Evolutionary conservation across 1,140 invertebrate genomes (phyloP), one percentile per base, ranked within the genome.

Genomic region (Muscidifurax raptorellus): DNA sequence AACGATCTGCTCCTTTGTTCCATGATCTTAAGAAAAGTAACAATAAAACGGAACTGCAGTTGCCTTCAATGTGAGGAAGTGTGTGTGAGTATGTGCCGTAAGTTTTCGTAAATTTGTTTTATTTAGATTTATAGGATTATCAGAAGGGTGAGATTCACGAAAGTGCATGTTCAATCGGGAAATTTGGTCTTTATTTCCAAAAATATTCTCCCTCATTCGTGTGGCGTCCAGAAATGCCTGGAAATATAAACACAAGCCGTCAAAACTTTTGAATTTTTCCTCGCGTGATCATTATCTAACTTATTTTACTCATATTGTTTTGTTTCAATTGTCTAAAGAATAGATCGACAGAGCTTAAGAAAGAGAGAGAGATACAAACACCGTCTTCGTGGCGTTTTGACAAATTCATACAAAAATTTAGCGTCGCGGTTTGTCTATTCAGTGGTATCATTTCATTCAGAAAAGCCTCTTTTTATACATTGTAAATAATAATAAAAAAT

Each of bases 131-230:
- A 75, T 30, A 82, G 80, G 80, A 86, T 79, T 74, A 72, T 87
- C 86, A 89, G 88, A 89, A 87, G 89, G 88, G 88, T 88, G 87
- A 89, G 86, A 89, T 88, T 89, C 88, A 89, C 82, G 86, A 90
- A 88, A 90, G 81, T 88, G 86, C 88, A 88, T 88, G 86, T 90
- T 91, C 87, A 91, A 92, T 92, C 89, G 91, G 90, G 91, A 93
- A 94, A 92, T 93, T 92, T 91, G 91, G 89, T 94, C 90, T 93
- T 94, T 94, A 94, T 94, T 94, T 94, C 90, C 92, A 92, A 93
- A 94, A 92, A 91, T 88, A 90, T 89, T 90, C 90, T 91, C 89
- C 89, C 90, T 88, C 90, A 90, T 88, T 90, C 89, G 90, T 87
- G 90, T 90, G 89, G 91, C 83, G 89, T 87, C 90, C 89, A 91